A percentile compares a stretch with the other conserved stretches of the same genome.
These are phyloP conservation scores for Chrysomallon squamiferum DNA, from an alignment of 1,140 invertebrate species.

Conservation along the genomic window DNA sequence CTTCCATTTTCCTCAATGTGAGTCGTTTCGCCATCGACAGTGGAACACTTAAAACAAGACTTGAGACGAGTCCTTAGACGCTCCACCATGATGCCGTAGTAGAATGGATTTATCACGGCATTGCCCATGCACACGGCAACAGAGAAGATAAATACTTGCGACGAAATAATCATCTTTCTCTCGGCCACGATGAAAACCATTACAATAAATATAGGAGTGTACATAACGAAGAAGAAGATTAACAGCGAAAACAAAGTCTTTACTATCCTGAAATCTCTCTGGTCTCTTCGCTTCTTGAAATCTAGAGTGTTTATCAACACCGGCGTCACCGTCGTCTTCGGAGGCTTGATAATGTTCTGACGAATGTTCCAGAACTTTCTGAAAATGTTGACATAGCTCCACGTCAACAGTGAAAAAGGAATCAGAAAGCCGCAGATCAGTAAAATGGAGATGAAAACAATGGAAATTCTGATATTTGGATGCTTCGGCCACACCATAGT, in stretches of 20 bases:
- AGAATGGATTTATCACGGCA: slow-evolving; percentile 45
- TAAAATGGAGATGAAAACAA: slow-evolving; percentile 26
- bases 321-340: neutral
- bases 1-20: too few relatives aligned
- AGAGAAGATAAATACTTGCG: slow-evolving; percentile 32
- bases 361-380: slow-evolving; percentile 34
- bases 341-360: slow-evolving; percentile 7
- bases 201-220: slow-evolving; percentile 44
- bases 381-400: slow-evolving; percentile 44
- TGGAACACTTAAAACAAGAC: neutral
- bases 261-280: slow-evolving; percentile 34
- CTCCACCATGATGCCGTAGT: slow-evolving; percentile 45
- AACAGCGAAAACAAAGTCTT: slow-evolving; percentile 41
- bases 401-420: slow-evolving; percentile 32
- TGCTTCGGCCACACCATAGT: slow-evolving; percentile 45
- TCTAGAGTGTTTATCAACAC: neutral
- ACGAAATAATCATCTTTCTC: slow-evolving; percentile 25
- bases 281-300: slow-evolving; percentile 11
- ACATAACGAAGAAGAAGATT: slow-evolving; percentile 47
- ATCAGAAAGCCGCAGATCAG: slow-evolving; percentile 36
- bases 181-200: slow-evolving; percentile 32
- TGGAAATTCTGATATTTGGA: slow-evolving; percentile 15
- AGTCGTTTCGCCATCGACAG: neutral
- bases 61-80: slow-evolving; percentile 8
- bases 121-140: slow-evolving; percentile 34